Evolutionary conservation across 1,140 invertebrate species (phyloP), one percentile per base, ranked within the genome.

Genomic region (Samia ricini): DNA sequence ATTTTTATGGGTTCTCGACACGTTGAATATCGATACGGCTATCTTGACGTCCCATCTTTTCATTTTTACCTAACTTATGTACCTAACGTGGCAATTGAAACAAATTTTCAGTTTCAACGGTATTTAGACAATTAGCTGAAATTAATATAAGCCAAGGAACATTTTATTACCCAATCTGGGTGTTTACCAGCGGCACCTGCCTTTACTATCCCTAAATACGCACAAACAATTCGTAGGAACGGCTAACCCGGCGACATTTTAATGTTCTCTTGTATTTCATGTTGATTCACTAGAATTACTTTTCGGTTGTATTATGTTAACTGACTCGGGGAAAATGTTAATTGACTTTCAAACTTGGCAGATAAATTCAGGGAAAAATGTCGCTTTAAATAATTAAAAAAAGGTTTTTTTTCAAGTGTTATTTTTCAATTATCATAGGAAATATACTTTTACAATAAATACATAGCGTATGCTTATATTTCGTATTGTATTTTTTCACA

Each of bases 241-340:
- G 10, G 33, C 33, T 8, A 42, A 42, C 33, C 33, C 33, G 7
- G 33, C 33, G 33, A 42, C 33, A 15, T 42, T 42, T 42, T 42
- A 42, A 42, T 15, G 33, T 12, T 42, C 7, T 42, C n/a, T 10
- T 55, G 24, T 24, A 55, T 24, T 55, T 55, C 52, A 61, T 56
- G 51, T 63, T 66, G 68, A 72, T 69, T 72, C 65, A 64, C 64
- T 64, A 63, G 61, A 66, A 65, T 71, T 72, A 65, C 66, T 64
- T 20, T 54, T 1, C 24, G 42, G 55, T 58, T 48, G 60, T 56
- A 61, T 65, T 33, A 60, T 50, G 51, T 65, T 29, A 18, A 51
- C 63, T 54, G 48, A 56, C 52, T 61, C 51, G n/a, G 20, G 62
- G 18, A 20, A 50, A 54, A 61, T 65, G 56, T 65, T 65, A 65